phyloP scores from a whole-genome alignment of 2,113 vertebrate species.

The Malurus alboscapulatus region DNA sequence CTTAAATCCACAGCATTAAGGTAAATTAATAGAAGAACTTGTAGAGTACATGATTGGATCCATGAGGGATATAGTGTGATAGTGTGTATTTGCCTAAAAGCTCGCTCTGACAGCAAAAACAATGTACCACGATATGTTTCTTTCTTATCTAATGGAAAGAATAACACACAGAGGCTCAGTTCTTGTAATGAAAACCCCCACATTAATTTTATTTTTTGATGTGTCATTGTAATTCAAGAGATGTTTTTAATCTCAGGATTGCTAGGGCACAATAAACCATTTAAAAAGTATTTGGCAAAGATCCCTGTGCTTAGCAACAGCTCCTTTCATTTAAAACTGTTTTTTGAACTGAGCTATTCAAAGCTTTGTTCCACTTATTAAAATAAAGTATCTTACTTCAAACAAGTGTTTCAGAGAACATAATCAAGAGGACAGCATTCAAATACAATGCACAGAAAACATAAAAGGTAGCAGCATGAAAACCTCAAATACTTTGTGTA shows the following conservation, averaged over 20 bases:
- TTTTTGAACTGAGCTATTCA: constrained; percentile 73
- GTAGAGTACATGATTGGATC: constrained; percentile 57
- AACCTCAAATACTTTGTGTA: constrained; percentile 24
- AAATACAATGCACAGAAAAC: constrained; percentile 62
- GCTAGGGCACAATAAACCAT: constrained; percentile 79
- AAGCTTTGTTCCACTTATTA: constrained; percentile 76
- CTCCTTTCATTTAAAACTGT: constrained; percentile 76
- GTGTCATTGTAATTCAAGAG: constrained; percentile 84
- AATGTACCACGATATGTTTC: constrained; percentile 71
- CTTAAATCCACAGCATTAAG: constrained; percentile 53
- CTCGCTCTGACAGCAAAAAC: constrained; percentile 70
- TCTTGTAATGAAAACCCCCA: constrained; percentile 79
- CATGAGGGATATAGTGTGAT: constrained; percentile 67
- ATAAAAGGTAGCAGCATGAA: constrained; percentile 62
- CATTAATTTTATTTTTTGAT: constrained; percentile 83
- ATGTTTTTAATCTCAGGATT: constrained; percentile 85
- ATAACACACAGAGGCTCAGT: constrained; percentile 76
- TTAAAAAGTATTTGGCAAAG: constrained; percentile 80
- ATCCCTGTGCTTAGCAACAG: constrained; percentile 69
- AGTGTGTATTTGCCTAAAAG: constrained; percentile 80
- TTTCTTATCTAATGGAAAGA: constrained; percentile 79
- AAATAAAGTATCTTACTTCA: constrained; percentile 78
- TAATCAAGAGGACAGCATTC: constrained; percentile 58
- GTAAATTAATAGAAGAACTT: constrained; percentile 62
- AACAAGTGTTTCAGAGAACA: constrained; percentile 64